Evolutionary conservation across 2,888 invertebrate genomes (phyloP), one percentile per base, ranked within the genome.

Genomic region (Tiphia femorata): DNA sequence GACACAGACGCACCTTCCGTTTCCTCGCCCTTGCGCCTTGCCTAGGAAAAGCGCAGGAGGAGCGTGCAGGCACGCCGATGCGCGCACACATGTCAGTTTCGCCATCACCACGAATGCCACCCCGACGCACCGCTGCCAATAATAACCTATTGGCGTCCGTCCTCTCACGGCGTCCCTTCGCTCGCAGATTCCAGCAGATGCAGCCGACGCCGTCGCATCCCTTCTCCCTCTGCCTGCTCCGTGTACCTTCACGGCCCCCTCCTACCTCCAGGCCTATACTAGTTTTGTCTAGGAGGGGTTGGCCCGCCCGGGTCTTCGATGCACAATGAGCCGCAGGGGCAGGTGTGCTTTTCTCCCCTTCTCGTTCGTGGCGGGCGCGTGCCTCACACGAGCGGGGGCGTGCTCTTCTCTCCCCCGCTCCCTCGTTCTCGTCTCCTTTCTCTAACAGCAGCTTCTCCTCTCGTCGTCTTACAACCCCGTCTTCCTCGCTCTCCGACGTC

Each of bases 321-420:
- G 65, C 66, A 77, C 78, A 77, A 79, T 79, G 69, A 74, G 70
- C 70, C 68, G 57, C 67, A 75, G 66, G 72, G 81, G 82, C 82
- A 82, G 82, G 82, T 82, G 82, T 81, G 79, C 65, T n/a, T n/a
- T n/a, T 64, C 67, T 73, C 67, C 64, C 70, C 72, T 65, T 54
- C 52, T 50, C 37, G 65, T 63, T 52, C 61, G 64, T 64, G 64
- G 70, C 76, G 67, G 80, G 77, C 83, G 83, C 83, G 83, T 83
- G 83, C 81, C 82, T 76, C 80, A 82, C 83, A 83, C 83, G 82
- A 82, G 83, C 80, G 82, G 78, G 76, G 83, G 82, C 82, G 82
- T 80, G 72, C 55, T 69, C n/a, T 12, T 55, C 52, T 41, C 41
- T 47, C 57, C 30, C 53, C 47, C 25, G 29, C n/a, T n/a, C n/a